Base-by-base conservation (phyloP, 2,113 vertebrate species). In the Saguinus imperator region DNA sequence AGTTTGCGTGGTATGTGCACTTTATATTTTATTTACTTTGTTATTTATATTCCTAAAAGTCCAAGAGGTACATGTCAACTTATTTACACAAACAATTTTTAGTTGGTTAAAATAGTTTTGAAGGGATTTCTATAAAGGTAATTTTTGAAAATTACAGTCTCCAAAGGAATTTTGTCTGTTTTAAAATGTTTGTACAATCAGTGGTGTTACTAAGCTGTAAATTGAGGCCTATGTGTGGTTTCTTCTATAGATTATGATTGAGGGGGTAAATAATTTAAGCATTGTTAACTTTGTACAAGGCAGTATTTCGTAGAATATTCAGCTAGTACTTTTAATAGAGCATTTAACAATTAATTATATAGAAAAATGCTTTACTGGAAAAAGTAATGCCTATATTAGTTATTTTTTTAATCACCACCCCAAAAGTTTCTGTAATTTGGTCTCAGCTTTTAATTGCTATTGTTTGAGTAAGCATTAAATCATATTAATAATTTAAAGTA, bases 1-100 rank as follows among this genome's bases (percentile, higher is more conserved):
- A 99, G 99, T 98, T 99, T 99, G 97, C 99, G 99, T 97, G 99
- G 99, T 99, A 99, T 95, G 98, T 97, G 64, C 96, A 94, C 96
- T 98, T 98, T 98, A 73, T 82, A 96, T 98, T 96, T 91, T 98
- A 96, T 68, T 73, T 98, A 29, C 57, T 98, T 81, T 94, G 96
- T 97, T 97, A 91, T 64, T 97, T 92, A 27, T 75, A 64, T 43
- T 79, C 68, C 61, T 68, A 37, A 92, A 93, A 94, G 32, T 29
- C 57, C 27, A 84, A 80, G 77, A 92, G 55, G 17, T 73, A 83
- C 91, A 61, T 98, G 57, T 96, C 64, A 88, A 94, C 93, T 97
- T 98, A 94, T 89, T 91, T 97, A 89, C 81, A 96, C 94, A 96
- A 97, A 72, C 94, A 94, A n/a, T 97, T 87, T 93, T 96, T 96